Conservation (phyloP, 2,113 vertebrate species). For the Ivindomyrus marchei region DNA sequence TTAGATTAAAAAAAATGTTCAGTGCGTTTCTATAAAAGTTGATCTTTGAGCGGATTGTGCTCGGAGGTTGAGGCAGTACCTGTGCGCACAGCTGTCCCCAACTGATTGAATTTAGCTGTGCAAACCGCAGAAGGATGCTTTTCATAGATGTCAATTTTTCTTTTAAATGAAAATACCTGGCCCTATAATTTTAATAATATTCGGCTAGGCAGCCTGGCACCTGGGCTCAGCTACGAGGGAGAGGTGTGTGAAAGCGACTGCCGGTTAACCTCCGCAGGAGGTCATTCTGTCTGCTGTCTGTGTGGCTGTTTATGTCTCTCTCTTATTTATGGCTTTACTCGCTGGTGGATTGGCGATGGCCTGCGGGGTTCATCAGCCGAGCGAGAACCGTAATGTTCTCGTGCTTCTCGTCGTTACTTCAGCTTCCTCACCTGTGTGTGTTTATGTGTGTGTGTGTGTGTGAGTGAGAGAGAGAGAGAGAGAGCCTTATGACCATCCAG, state of each 20-base stretch:
- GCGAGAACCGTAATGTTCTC: not conserved
- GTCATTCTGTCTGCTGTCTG: not conserved
- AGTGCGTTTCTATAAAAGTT: not conserved
- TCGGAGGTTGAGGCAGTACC: not conserved
- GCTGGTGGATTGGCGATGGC: not conserved
- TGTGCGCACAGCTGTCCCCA: conserved; percentile 12
- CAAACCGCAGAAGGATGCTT: conserved; percentile 7
- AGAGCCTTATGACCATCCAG: not conserved
- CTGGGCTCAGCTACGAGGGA: not conserved
- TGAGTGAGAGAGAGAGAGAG: not conserved
- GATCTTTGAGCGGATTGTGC: not conserved
- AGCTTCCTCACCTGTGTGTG: not conserved
- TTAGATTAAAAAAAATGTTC: not conserved
- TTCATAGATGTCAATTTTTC: conserved; percentile 14
- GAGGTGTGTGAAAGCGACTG: not conserved
- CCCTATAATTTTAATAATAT: conserved; percentile 3
- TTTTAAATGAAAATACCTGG: conserved; percentile 12
- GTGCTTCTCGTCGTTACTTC: not conserved
- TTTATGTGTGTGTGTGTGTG: not conserved
- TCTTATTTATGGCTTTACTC: not conserved
- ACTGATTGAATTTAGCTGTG: conserved; percentile 22
- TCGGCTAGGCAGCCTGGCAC: not conserved
- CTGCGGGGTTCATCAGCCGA: not conserved
- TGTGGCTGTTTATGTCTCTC: not conserved
- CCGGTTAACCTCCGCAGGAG: not conserved